Base-by-base conservation (phyloP, 2,113 vertebrate species). In the Apus apus region DNA sequence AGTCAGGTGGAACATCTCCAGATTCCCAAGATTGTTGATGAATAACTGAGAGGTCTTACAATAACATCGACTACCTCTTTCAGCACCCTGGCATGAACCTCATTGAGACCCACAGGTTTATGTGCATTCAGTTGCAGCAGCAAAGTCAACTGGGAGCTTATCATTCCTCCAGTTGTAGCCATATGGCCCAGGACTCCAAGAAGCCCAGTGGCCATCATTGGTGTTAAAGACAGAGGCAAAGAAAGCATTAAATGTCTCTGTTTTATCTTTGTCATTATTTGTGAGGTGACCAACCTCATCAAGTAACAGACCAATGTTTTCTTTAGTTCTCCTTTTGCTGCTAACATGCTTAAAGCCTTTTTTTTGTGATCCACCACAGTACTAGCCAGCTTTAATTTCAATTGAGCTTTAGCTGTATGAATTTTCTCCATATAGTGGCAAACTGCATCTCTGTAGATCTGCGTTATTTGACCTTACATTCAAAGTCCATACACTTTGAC, bases 401-500 rank as follows among this genome's bases (percentile, higher is more conserved):
- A 3, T 5, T 57, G 5, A 45, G 2, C 38, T 70, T 61, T 45
- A 54, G 5, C 23, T 0, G 0, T 5, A 32, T 0, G 0, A 25
- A 58, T 58, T 84, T 79, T 53, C 19, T 65, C 16, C 26, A 45
- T 50, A 8, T 8, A n/a, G 45, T 15, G 8, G 7, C 0, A 1
- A 71, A n/a, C n/a, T 3, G 16, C 3, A 1, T 30, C 8, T 83
- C 46, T 51, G 10, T 38, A 30, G n/a, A 32, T 8, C 32, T 18
- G 6, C 32, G 18, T 85, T 81, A 81, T 15, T 20, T 56, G 18
- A 61, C 11, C 20, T 38, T 40, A 66, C 27, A 71, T 79, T 6
- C 13, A 21, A 66, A 51, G 13, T 61, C 40, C 46, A 25, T 25
- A 25, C 7, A 18, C 7, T 66, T 61, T 11, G 14, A 80, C 20